Evolutionary conservation across 64 coral and sea anemone species (phyloP).

Genomic region (Pocillopora verrucosa): DNA sequence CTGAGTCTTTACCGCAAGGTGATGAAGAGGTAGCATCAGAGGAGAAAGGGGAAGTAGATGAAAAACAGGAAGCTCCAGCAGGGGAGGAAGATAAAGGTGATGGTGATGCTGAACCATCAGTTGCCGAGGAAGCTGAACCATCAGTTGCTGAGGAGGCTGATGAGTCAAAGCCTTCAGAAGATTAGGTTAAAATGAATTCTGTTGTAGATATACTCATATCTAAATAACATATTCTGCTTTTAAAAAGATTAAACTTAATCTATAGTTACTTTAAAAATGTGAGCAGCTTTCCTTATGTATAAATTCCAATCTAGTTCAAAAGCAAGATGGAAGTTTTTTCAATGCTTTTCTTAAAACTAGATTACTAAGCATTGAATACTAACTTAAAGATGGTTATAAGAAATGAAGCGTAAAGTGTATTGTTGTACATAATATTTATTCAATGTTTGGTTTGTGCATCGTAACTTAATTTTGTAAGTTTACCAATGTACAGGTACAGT

Average conservation of each 20-base stretch:
- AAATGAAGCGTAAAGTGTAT: neutral
- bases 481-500: neutral
- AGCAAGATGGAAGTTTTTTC: neutral
- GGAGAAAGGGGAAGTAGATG: constrained; percentile 4
- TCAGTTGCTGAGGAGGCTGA: constrained; percentile 15
- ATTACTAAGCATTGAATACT: neutral
- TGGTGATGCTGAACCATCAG: neutral
- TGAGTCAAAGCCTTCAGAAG: constrained; percentile 36
- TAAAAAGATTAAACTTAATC: neutral
- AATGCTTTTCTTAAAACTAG: neutral
- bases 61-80: neutral
- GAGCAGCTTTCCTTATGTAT: too few relatives aligned
- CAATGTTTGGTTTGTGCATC: neutral
- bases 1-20: constrained; percentile 33
- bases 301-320: too few relatives aligned
- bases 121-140: neutral
- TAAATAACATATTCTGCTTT: too few relatives aligned
- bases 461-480: neutral
- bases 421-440: neutral
- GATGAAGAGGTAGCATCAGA: neutral
- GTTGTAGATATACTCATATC: too few relatives aligned
- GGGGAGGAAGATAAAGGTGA: neutral
- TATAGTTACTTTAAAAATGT: too few relatives aligned
- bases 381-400: neutral
- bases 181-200: neutral